These are phyloP conservation scores for Amphiprion ocellaris DNA, from an alignment of 2,113 vertebrate species.

Conservation along the genomic window DNA sequence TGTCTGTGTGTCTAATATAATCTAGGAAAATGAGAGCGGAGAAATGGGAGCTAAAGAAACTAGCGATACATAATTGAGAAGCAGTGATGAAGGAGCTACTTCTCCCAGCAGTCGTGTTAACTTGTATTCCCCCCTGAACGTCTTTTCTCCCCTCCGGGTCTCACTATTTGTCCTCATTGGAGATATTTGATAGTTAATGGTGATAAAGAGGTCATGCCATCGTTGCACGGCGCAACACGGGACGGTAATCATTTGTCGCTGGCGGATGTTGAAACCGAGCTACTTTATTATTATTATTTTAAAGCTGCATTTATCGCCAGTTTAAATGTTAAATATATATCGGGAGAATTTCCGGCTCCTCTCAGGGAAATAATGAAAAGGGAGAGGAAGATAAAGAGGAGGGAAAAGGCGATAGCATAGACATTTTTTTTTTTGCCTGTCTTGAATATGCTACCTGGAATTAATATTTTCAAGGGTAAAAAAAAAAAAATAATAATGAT, in stretches of 20 bases:
- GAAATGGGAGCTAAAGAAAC: conserved; percentile 66
- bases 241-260: conserved; percentile 58
- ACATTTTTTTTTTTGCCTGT: conserved; percentile 53
- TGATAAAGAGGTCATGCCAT: conserved; percentile 78
- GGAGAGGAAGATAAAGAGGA: conserved; percentile 61
- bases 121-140: conserved; percentile 78
- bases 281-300: conserved; percentile 39
- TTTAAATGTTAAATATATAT: conserved; percentile 71
- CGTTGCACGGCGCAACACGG: conserved; percentile 62
- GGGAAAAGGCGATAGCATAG: conserved; percentile 56
- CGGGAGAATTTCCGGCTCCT: conserved; percentile 56
- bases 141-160: conserved; percentile 57
- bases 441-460: conserved; percentile 39
- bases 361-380: conserved; percentile 58
- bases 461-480: not conserved
- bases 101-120: conserved; percentile 71
- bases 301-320: conserved; percentile 50
- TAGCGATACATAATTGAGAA: conserved; percentile 71
- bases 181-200: conserved; percentile 78
- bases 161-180: conserved; percentile 73
- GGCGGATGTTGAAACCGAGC: conserved; percentile 11
- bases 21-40: conserved; percentile 59
- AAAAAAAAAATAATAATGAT: not conserved
- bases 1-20: conserved; percentile 57
- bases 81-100: conserved; percentile 67